Evolutionary conservation across 2,113 vertebrate species (phyloP), one percentile per base, ranked within the genome.

Genomic region (Heterochromis multidens): DNA sequence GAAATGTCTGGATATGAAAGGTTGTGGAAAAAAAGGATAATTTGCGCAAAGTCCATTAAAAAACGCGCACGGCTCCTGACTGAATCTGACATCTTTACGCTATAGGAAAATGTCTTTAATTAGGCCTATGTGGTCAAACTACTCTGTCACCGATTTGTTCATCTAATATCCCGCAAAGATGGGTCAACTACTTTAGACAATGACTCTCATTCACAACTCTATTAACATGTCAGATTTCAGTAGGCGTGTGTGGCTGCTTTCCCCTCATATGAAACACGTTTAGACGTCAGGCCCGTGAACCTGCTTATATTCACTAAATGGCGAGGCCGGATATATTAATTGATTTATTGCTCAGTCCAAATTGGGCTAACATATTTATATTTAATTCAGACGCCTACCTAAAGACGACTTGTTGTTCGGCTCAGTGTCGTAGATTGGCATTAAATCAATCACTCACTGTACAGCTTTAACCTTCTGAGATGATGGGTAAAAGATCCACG

Each of bases 121-220:
- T 25, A 33, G 70, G 70, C 70, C 58, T 76, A n/a, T 83, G 83
- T 52, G 84, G 77, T 86, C 29, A 79, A 56, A 78, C 61, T 21
- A 35, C 29, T 79, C 76, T 37, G 21, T n/a, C 52, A 58, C 58
- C 14, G 14, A 83, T 90, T 77, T 88, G 63, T 37, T 78, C 12
- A 12, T 49, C 23, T 70, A 62, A 65, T 54, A 81, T 90, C 65
- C 65, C 56, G 81, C 29, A 87, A 57, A 82, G 67, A 84, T 17
- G 82, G 46, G 57, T 86, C 61, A 90, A 72, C 79, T 86, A 74
- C 70, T 91, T 81, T 49, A 59, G 57, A 90, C 89, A 93, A 90
- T 82, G 85, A 87, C 86, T 91, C 89, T 92, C 91, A 93, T 93
- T 94, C 91, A 91, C 81, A 91, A 87, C 70, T 87, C 58, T 89